These are phyloP conservation scores for Pocillopora meandrina DNA, from an alignment of 92 coral and sea anemone species.

Conservation along the genomic window DNA sequence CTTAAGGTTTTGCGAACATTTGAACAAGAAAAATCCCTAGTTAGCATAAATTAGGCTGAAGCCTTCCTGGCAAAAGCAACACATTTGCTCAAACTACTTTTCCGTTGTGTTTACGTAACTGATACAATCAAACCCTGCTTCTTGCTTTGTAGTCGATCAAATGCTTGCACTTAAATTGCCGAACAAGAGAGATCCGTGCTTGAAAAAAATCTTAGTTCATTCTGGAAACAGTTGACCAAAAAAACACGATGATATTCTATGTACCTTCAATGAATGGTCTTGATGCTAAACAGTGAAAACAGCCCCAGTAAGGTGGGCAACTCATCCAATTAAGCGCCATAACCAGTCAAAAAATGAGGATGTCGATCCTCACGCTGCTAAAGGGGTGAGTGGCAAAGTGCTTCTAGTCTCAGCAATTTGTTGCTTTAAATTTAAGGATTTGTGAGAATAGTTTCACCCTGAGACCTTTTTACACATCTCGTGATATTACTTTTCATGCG, in stretches of 20 bases:
- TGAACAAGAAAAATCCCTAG: too few relatives aligned
- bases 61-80: too few relatives aligned
- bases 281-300: slow-evolving; percentile 23
- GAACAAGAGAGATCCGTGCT: too few relatives aligned
- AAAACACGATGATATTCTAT: background rate
- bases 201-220: background rate
- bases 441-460: background rate
- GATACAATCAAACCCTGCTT: too few relatives aligned
- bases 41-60: too few relatives aligned
- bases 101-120: too few relatives aligned
- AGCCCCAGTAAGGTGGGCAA: slow-evolving; percentile 11
- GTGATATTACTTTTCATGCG: background rate
- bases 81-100: too few relatives aligned
- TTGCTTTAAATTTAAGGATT: background rate
- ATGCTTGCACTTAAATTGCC: too few relatives aligned
- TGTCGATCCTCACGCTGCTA: background rate
- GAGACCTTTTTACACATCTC: background rate
- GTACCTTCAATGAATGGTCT: slow-evolving; percentile 17
- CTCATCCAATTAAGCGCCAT: slow-evolving; percentile 34
- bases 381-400: background rate
- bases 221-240: background rate
- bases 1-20: too few relatives aligned
- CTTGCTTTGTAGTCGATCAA: too few relatives aligned
- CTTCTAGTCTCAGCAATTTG: background rate
- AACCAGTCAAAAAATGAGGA: background rate